Evolutionary conservation across 2,113 vertebrate genomes (phyloP).

Genomic region (Callospermophilus lateralis): DNA sequence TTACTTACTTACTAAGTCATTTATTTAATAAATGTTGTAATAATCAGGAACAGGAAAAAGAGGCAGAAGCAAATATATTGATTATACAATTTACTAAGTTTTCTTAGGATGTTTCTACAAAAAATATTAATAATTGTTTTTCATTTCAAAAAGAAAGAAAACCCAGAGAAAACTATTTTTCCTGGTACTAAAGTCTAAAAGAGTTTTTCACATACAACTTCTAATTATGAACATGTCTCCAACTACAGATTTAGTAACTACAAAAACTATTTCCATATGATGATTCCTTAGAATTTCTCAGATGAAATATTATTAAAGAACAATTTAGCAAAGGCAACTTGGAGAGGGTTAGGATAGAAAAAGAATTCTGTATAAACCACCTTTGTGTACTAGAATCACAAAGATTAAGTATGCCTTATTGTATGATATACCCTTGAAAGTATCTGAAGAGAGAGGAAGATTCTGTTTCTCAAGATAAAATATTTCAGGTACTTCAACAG

Average conservation of each 20-base stretch:
- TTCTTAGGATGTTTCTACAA: neutral
- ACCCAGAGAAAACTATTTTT: neutral
- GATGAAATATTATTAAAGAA: neutral
- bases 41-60: neutral
- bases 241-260: neutral
- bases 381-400: neutral
- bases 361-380: neutral
- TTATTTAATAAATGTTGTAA: neutral
- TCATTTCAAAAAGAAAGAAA: conserved; percentile 27
- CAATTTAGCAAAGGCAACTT: neutral
- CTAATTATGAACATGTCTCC: neutral
- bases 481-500: neutral
- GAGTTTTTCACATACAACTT: neutral
- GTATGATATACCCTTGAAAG: neutral
- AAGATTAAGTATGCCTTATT: neutral
- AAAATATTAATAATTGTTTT: conserved; percentile 3
- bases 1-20: neutral
- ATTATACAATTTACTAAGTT: neutral
- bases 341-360: neutral
- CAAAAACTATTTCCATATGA: neutral
- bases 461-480: neutral
- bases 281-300: neutral
- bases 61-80: neutral
- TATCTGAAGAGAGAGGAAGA: neutral
- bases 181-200: conserved; percentile 16